These are phyloP conservation scores for Sebastes flavidus DNA, from an alignment of 2,797 vertebrate genomes.

Conservation along the genomic window DNA sequence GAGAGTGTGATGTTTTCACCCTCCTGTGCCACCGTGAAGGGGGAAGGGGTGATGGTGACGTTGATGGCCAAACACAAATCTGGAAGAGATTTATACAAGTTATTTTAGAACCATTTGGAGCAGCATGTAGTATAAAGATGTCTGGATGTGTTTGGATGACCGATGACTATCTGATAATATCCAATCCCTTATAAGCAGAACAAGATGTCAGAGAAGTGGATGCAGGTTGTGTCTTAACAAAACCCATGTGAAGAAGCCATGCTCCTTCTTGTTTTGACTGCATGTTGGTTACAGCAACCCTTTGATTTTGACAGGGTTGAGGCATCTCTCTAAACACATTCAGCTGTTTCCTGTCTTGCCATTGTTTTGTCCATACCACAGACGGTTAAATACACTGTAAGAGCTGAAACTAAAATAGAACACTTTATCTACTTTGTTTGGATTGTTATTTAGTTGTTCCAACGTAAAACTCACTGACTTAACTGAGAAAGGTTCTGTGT, in stretches of 20 bases:
- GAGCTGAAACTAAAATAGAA: not conserved
- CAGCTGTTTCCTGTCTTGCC: constrained; percentile 6
- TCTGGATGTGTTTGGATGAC: not conserved
- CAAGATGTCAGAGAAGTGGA: not conserved
- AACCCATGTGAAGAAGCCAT: not conserved
- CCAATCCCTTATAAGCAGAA: not conserved
- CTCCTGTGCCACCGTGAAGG: constrained; percentile 84
- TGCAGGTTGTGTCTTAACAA: not conserved
- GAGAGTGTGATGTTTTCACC: constrained; percentile 91
- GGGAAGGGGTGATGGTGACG: constrained; percentile 90
- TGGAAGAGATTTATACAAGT: constrained; percentile 49
- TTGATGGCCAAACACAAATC: constrained; percentile 89
- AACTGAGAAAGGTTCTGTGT: not conserved
- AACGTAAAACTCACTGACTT: not conserved
- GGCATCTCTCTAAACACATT: not conserved
- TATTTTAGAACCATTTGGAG: not conserved
- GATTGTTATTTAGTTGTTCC: not conserved
- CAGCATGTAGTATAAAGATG: not conserved
- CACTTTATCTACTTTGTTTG: not conserved
- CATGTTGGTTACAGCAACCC: not conserved
- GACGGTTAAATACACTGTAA: not conserved
- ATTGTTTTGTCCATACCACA: not conserved
- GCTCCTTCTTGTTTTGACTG: not conserved
- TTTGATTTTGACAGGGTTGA: not conserved
- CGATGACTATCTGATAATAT: not conserved